Evolutionary conservation across 2,888 invertebrate species (phyloP), one percentile per base, ranked within the genome.

Genomic region (Gordius sp.): DNA sequence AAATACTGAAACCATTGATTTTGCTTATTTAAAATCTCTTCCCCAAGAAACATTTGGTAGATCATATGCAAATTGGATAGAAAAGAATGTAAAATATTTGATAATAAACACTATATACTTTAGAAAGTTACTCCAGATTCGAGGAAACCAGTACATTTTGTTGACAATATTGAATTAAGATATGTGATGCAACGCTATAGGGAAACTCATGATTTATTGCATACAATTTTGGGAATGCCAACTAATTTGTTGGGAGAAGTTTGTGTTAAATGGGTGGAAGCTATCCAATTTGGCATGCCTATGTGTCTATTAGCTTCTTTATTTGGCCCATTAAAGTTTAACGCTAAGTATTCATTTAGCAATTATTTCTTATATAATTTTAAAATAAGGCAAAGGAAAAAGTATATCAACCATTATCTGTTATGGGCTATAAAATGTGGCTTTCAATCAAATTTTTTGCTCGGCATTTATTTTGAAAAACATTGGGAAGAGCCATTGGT

Each of bases 181-280:
- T 97, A 91, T 71, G 80, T 93, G 53, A 86, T 99, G 80, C 85
- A 87, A 69, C 75, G 97, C 58, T 99, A 99, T 68, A 77, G 97
- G 61, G 91, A 97, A 73, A 80, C 82, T 4, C 97, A 97, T 69
- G 97, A 97, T 72, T 75, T 97, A 61, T 77, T 83, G 59, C 97
- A 97, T 71, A 79, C 87, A 0, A 73, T 81, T 20, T 75, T 93
- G 41, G 78, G 79, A 62, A 89, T 91, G 85, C 86, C 82, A 39
- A 89, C 86, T 13, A 82, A 82, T 64, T 84, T 87, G 83, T 72
- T 87, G 33, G 69, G 76, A 56, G 77, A 91, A 76, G 86, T 91
- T 2, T 78, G 83, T 13, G 82, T 97, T 2, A 97, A 97, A 72
- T 91, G 91, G 86, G 77, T 97, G 56, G 97, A 97, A 75, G 93